Evolutionary conservation across 2,888 invertebrate species (phyloP), one percentile per base, ranked within the genome.

Genomic region (Coleophora flavipennella): DNA sequence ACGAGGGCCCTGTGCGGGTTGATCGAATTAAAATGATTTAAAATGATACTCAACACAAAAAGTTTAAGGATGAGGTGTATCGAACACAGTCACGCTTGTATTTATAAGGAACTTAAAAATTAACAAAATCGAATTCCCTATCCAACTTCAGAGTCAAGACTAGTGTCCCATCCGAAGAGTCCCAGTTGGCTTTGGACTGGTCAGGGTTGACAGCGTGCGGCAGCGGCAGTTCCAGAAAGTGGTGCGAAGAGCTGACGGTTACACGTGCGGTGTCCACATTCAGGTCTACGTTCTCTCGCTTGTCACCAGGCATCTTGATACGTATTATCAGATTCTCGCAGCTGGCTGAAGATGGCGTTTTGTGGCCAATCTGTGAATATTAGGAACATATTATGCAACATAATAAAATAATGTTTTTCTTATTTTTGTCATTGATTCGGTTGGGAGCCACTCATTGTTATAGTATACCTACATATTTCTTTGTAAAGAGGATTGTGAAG

Each of bases 311-410:
- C 66, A 97, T 78, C 53, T 89, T 80, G 11, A 96, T 87, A 43
- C 88, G 87, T 14, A 97, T 81, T n/a, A 94, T 86, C 74, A 97
- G 89, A 67, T 94, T 92, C 71, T 97, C 96, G 74, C 96, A 96
- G 59, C 95, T 94, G 2, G 93, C 88, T 0, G 93, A 90, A 1
- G 89, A 81, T 12, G 91, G 89, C 0, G 91, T 93, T 67, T 93
- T 94, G 44, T 90, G 90, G 1, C 92, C 91, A 86, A 95, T 92
- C 91, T 94, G 77, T 38, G 65, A 31, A 32, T 4, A 4, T 20
- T 20, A 6, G 6, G 3, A 4, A 6, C 20, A 20, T 20, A n/a
- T n/a, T n/a, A n/a, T n/a, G n/a, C n/a, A n/a, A n/a, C n/a, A n/a
- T n/a, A n/a, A n/a, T n/a, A n/a, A n/a, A n/a, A n/a, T n/a, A n/a